These are phyloP conservation scores for Hippocampus guttulatus DNA, from an alignment of 2,113 vertebrate genomes.

Conservation along the genomic window DNA sequence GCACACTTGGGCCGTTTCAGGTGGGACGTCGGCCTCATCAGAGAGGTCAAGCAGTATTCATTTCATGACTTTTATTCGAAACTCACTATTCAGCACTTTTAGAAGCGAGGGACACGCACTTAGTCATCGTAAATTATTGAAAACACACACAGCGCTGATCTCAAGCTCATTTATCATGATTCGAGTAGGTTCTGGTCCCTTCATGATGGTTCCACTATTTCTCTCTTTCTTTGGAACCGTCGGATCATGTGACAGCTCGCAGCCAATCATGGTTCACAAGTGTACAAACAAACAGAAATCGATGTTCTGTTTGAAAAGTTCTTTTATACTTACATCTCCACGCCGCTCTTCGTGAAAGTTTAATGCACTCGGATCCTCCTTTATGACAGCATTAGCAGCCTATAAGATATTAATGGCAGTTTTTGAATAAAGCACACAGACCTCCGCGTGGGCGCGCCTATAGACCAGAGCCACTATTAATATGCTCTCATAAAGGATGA, in stretches of 20 bases:
- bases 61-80: conserved; percentile 23
- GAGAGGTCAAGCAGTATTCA: conserved; percentile 56
- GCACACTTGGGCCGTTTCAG: conserved; percentile 16
- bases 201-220: background rate
- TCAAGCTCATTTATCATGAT: background rate
- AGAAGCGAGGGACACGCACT: conserved; percentile 15
- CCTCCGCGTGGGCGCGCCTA: conserved; percentile 36
- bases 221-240: background rate
- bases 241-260: background rate
- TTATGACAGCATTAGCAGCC: conserved; percentile 59
- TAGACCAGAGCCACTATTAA: conserved; percentile 57
- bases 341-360: conserved; percentile 45
- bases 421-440: conserved; percentile 58
- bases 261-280: background rate
- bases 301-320: conserved; percentile 14
- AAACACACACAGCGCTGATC: conserved; percentile 11
- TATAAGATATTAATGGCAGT: conserved; percentile 66
- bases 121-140: conserved; percentile 50
- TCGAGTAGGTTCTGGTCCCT: background rate
- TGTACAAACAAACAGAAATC: conserved; percentile 3
- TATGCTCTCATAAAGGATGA: conserved; percentile 56
- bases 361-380: conserved; percentile 56
- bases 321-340: conserved; percentile 4
- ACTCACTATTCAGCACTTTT: conserved; percentile 50
- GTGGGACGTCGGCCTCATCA: conserved; percentile 39